These are phyloP conservation scores for Maccullochella peelii DNA, from an alignment of 2,113 vertebrate genomes.

Conservation along the genomic window DNA sequence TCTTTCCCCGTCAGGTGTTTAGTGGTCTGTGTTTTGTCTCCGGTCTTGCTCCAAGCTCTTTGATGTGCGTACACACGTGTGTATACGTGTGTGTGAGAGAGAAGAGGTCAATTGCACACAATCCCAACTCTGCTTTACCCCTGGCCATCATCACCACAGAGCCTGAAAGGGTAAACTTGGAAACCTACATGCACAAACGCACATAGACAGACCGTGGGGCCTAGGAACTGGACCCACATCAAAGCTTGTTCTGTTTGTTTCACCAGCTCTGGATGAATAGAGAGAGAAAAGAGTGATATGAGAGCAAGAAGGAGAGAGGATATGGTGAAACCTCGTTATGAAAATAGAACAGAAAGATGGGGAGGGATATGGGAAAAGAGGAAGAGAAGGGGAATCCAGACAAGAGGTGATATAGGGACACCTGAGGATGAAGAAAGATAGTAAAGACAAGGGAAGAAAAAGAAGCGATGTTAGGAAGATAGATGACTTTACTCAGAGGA, in stretches of 20 bases:
- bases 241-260: slow-evolving; percentile 59
- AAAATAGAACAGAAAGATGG: slow-evolving; percentile 28
- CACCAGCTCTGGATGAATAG: slow-evolving; percentile 35
- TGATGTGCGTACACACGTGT: slow-evolving; percentile 36
- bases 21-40: slow-evolving; percentile 45
- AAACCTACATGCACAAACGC: slow-evolving; percentile 40
- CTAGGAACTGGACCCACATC: slow-evolving; percentile 66
- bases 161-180: slow-evolving; percentile 44
- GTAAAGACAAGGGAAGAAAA: slow-evolving; percentile 14
- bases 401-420: slow-evolving; percentile 26
- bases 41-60: slow-evolving; percentile 43
- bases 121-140: slow-evolving; percentile 29
- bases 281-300: slow-evolving; percentile 18
- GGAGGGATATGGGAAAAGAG: background rate
- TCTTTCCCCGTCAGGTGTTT: slow-evolving; percentile 55
- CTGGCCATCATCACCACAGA: slow-evolving; percentile 37
- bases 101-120: slow-evolving; percentile 10
- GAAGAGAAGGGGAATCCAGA: background rate
- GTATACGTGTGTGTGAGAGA: background rate
- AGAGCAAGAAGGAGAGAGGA: slow-evolving; percentile 26
- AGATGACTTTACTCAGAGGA: slow-evolving; percentile 28
- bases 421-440: slow-evolving; percentile 33
- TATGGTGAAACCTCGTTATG: slow-evolving; percentile 33
- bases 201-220: slow-evolving; percentile 44
- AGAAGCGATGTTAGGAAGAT: slow-evolving; percentile 8